Base-by-base conservation (phyloP, 2,888 invertebrate genomes). In the Pristionchus mayeri region DNA sequence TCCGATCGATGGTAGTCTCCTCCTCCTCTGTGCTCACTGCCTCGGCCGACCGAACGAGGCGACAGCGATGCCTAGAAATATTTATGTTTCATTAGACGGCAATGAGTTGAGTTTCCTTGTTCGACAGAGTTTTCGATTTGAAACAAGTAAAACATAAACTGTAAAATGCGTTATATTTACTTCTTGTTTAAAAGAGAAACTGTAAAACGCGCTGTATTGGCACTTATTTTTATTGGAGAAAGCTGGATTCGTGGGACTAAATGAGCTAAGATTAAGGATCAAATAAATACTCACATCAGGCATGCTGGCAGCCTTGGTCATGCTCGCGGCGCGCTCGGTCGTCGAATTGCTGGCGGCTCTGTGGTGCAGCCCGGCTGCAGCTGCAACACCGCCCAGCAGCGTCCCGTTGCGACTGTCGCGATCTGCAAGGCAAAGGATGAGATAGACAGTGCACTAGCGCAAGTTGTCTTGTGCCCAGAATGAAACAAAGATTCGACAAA, bases 301-400 rank as follows among this genome's bases (percentile, higher is more conserved):
- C 85, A 90, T 86, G 63, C 86, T 88, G 21, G 89, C 86, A 30
- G 90, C 89, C 84, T 91, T 92, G 75, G 89, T 89, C 83, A 90
- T 87, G 71, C 34, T 75, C 16, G 75, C 44, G 6, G 44, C 75
- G 11, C 75, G n/a, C 18, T 48, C 48, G 30, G 76, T 78, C 27
- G 76, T 71, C 24, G 48, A 27, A 16, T 34, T 57, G 27, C 60
- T 57, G 57, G 57, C 11, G 27, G 80, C 18, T 11, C 80, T 34
- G 27, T 24, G 60, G 2, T 40, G 80, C 6, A 13, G 21, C 9
- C 37, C 34, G 30, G 67, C 60, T 30, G 60, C 60, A 2, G 71
- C 71, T 24, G 71, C 71, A 24, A 40, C 71, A 11, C 16, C 24
- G 2, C 82, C 82, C 27, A 48, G 57, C 82, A 67, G 82, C 48